Conservation (phyloP, 2,797 vertebrate genomes). For the Gambusia yucatana region DNA sequence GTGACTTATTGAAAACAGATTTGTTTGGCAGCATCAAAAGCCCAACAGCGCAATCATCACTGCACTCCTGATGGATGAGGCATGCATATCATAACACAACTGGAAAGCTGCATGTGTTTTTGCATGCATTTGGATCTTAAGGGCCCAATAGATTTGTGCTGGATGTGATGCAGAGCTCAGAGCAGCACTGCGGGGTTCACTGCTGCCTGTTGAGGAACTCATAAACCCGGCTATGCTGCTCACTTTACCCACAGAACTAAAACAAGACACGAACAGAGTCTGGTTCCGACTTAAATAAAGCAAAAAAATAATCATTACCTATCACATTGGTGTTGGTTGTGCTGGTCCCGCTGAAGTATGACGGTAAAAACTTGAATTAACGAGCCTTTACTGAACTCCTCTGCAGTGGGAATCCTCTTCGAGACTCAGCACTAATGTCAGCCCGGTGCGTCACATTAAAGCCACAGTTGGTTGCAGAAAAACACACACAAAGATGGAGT, state of each 20-base stretch:
- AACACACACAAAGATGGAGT: conserved; percentile 16
- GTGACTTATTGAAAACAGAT: background rate
- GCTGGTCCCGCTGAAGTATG: conserved; percentile 3
- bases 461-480: conserved; percentile 70
- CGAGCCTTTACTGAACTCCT: conserved; percentile 41
- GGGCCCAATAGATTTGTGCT: background rate
- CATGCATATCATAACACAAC: background rate
- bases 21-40: background rate
- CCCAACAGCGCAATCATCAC: background rate
- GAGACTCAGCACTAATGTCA: conserved; percentile 41
- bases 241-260: conserved; percentile 44
- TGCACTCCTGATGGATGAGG: background rate
- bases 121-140: background rate
- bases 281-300: conserved; percentile 12
- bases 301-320: conserved; percentile 51
- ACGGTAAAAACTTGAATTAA: conserved; percentile 49
- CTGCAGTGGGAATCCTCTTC: conserved; percentile 66
- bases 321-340: conserved; percentile 46
- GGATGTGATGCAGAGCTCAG: conserved; percentile 5
- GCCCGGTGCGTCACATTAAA: conserved; percentile 74
- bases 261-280: conserved; percentile 7
- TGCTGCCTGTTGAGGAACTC: conserved; percentile 58
- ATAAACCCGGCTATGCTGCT: conserved; percentile 39
- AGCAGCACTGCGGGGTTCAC: conserved; percentile 20
- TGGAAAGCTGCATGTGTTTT: background rate